phyloP scores from a whole-genome alignment of 2,888 invertebrate genomes.

The Ichneumoninae sp. region DNA sequence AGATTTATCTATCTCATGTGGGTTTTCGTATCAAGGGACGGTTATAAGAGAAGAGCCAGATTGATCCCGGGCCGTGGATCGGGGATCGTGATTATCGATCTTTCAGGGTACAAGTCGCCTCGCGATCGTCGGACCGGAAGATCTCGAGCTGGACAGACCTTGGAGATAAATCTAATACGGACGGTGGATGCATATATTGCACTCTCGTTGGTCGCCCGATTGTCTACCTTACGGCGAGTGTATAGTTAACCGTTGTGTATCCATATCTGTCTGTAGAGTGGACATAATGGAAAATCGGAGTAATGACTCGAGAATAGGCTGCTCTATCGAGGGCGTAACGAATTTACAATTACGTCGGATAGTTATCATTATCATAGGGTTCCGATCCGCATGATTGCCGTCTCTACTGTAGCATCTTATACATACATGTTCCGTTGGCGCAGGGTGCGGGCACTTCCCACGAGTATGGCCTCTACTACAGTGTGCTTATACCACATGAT shows the following conservation, averaged over 20 bases:
- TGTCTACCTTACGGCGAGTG: conserved; percentile 47
- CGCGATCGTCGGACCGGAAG: conserved; percentile 56
- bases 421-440: conserved; percentile 66
- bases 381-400: conserved; percentile 68
- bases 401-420: conserved; percentile 60
- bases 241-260: conserved; percentile 39
- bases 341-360: conserved; percentile 82
- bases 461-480: conserved; percentile 65
- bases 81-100: conserved; percentile 58
- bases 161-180: conserved; percentile 16
- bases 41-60: conserved; percentile 35
- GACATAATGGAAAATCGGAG: conserved; percentile 75
- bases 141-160: conserved; percentile 19
- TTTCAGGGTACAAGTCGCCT: conserved; percentile 35
- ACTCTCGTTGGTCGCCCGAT: conserved; percentile 45
- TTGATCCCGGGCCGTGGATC: conserved; percentile 42
- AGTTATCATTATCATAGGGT: conserved; percentile 79
- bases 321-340: conserved; percentile 80
- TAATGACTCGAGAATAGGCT: conserved; percentile 81
- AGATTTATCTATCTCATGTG: conserved; percentile 49
- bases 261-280: conserved; percentile 27
- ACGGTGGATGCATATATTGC: conserved; percentile 27
- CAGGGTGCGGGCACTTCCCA: conserved; percentile 77
- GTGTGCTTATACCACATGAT: conserved; percentile 36
- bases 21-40: conserved; percentile 26